phyloP scores from a whole-genome alignment of 2,113 vertebrate genomes.

The Tautogolabrus adspersus region DNA sequence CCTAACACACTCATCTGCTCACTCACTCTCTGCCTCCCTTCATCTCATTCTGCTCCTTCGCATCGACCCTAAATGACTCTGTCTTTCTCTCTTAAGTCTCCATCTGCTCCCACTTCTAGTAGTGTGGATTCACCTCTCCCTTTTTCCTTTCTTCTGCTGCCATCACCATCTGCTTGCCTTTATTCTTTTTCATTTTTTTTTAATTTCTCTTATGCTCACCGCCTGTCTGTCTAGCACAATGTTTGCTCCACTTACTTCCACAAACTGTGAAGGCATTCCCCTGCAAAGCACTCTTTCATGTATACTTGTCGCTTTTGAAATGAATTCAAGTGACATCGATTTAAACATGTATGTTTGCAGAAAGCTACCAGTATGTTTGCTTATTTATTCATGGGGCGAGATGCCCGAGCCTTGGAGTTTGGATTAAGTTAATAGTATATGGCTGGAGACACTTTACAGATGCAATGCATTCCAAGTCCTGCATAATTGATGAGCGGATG shows the following conservation, averaged over 20 bases:
- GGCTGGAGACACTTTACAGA: constrained; percentile 55
- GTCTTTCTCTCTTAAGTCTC: constrained; percentile 53
- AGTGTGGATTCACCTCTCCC: constrained; percentile 37
- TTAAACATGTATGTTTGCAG: constrained; percentile 12
- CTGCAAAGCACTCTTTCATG: constrained; percentile 1
- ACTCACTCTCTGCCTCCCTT: constrained; percentile 34
- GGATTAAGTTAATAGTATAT: constrained; percentile 8
- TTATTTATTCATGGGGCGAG: constrained; percentile 18
- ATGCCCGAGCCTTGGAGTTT: constrained; percentile 13
- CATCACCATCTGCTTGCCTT: constrained; percentile 57
- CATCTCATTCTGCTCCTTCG: constrained; percentile 42
- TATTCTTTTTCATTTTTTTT: not conserved
- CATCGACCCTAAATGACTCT: constrained; percentile 57
- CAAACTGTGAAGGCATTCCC: not conserved
- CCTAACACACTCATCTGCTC: constrained; percentile 55
- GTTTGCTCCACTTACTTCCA: constrained; percentile 2
- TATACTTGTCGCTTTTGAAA: constrained; percentile 12
- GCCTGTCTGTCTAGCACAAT: not conserved
- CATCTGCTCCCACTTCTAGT: constrained; percentile 49
- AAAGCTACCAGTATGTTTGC: constrained; percentile 6
- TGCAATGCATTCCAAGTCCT: constrained; percentile 51
- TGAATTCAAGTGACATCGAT: not conserved
- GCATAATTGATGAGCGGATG: constrained; percentile 57
- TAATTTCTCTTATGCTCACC: not conserved
- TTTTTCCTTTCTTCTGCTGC: constrained; percentile 47